Evolutionary conservation across 2,888 invertebrate species (phyloP).

Genomic region (Ephialtes manifestator): DNA sequence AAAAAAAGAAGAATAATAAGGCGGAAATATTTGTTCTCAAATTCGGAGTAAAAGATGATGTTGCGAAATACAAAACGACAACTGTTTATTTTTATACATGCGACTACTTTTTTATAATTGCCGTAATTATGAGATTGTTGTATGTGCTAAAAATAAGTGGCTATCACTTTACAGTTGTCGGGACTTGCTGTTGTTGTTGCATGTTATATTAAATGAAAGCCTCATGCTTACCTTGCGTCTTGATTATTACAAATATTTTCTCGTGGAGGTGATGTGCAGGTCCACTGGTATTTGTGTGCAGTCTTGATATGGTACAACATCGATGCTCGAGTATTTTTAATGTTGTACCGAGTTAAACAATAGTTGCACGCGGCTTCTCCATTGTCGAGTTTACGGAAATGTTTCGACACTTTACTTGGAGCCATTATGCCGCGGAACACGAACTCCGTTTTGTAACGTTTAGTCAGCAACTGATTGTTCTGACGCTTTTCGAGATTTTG

Average conservation of each 20-base stretch:
- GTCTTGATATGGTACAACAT: slow-evolving; percentile 26
- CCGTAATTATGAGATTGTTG: too few relatives aligned
- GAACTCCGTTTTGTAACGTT: slow-evolving; percentile 2
- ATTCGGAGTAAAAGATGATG: too few relatives aligned
- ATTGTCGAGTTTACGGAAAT: slow-evolving; percentile 17
- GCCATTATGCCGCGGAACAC: slow-evolving; percentile 6
- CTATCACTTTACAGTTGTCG: too few relatives aligned
- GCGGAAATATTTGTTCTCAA: too few relatives aligned
- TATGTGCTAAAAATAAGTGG: too few relatives aligned
- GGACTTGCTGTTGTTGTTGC: too few relatives aligned
- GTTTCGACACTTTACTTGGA: slow-evolving; percentile 15
- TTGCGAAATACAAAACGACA: too few relatives aligned
- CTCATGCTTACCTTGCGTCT: too few relatives aligned
- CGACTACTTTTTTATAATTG: too few relatives aligned
- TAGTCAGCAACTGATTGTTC: neutral
- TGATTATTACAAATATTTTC: neutral
- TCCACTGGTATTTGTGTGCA: neutral
- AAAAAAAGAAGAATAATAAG: too few relatives aligned
- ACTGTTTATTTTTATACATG: too few relatives aligned
- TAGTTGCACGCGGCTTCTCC: slow-evolving; percentile 13
- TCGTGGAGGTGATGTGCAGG: slow-evolving; percentile 4
- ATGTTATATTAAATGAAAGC: too few relatives aligned
- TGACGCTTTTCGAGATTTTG: slow-evolving; percentile 5
- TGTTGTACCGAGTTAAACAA: slow-evolving; percentile 1
- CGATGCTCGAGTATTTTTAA: neutral